These are phyloP conservation scores for Drosophila kepulauana DNA, from an alignment of 1,140 invertebrate species.

Conservation along the genomic window DNA sequence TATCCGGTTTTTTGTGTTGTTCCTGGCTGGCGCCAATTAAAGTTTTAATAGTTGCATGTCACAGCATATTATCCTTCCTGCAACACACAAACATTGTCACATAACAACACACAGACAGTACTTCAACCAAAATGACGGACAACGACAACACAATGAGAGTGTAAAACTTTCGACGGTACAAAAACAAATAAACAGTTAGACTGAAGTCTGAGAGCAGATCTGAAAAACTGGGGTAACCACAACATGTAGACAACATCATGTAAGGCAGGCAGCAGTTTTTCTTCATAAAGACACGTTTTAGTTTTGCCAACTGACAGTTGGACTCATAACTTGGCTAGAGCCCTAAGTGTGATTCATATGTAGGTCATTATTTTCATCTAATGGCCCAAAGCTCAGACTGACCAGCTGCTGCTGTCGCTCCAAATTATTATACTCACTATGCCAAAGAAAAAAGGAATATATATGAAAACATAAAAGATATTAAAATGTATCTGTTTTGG, in stretches of 20 bases:
- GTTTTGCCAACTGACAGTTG: slow-evolving; percentile 29
- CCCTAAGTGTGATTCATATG: slow-evolving; percentile 65
- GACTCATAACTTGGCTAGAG: slow-evolving; percentile 50
- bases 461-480: slow-evolving; percentile 26
- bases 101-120: slow-evolving; percentile 35
- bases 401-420: slow-evolving; percentile 26
- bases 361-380: slow-evolving; percentile 46
- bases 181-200: slow-evolving; percentile 32
- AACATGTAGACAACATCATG: not conserved
- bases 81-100: slow-evolving; percentile 33
- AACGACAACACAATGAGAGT: slow-evolving; percentile 41
- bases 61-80: slow-evolving; percentile 70
- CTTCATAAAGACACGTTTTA: slow-evolving; percentile 61
- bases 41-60: slow-evolving; percentile 74
- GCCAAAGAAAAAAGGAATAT: not conserved
- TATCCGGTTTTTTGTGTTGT: slow-evolving; percentile 9
- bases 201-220: not conserved
- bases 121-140: slow-evolving; percentile 15
- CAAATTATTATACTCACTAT: slow-evolving; percentile 33
- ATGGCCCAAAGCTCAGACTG: slow-evolving; percentile 28
- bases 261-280: slow-evolving; percentile 40
- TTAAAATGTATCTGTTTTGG: slow-evolving; percentile 35
- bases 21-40: slow-evolving; percentile 62
- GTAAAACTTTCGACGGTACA: slow-evolving; percentile 46
- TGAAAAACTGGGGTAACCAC: not conserved